Evolutionary conservation across 2,888 invertebrate species (phyloP).

Genomic region (Tachystola acroxantha): DNA sequence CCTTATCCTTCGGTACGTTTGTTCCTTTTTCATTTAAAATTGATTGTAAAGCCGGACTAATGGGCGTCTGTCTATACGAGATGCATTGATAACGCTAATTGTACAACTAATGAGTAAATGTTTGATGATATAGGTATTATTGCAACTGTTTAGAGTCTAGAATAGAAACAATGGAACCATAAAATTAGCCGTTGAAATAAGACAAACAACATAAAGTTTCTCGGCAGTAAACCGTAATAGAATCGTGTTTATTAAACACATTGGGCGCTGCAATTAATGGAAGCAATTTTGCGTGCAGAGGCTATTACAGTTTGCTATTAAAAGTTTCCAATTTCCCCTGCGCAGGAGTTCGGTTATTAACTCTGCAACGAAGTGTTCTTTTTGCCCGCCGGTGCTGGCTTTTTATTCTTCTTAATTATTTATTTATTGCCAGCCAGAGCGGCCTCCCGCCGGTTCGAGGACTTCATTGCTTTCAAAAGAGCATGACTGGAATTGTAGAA

Average conservation of each 20-base stretch:
- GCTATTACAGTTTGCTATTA: constrained; percentile 54
- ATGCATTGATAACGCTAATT: constrained; percentile 66
- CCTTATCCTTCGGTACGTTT: constrained; percentile 65
- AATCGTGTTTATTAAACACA: constrained; percentile 42
- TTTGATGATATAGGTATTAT: constrained; percentile 31
- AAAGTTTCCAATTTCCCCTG: constrained; percentile 56
- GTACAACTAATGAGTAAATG: constrained; percentile 52
- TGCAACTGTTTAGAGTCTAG: constrained; percentile 17
- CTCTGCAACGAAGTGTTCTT: constrained; percentile 28
- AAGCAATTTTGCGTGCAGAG: constrained; percentile 54
- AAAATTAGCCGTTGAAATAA: constrained; percentile 29
- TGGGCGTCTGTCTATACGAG: constrained; percentile 58
- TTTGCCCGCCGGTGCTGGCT: constrained; percentile 36
- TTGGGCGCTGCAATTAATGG: constrained; percentile 46
- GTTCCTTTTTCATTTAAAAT: constrained; percentile 64
- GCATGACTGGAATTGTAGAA: constrained; percentile 28
- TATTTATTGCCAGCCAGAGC: constrained; percentile 42
- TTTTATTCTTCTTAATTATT: constrained; percentile 54
- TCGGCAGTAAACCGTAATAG: constrained; percentile 32
- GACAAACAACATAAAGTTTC: constrained; percentile 35
- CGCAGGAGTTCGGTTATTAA: constrained; percentile 44
- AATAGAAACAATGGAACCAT: constrained; percentile 28
- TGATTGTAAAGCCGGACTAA: constrained; percentile 72
- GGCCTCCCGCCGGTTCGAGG: constrained; percentile 27
- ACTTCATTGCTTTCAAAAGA: constrained; percentile 19